A percentile compares a stretch with the other conserved stretches of the same genome.
Conservation (phyloP, 2,888 invertebrate genomes). For the Drosophila siamana region DNA sequence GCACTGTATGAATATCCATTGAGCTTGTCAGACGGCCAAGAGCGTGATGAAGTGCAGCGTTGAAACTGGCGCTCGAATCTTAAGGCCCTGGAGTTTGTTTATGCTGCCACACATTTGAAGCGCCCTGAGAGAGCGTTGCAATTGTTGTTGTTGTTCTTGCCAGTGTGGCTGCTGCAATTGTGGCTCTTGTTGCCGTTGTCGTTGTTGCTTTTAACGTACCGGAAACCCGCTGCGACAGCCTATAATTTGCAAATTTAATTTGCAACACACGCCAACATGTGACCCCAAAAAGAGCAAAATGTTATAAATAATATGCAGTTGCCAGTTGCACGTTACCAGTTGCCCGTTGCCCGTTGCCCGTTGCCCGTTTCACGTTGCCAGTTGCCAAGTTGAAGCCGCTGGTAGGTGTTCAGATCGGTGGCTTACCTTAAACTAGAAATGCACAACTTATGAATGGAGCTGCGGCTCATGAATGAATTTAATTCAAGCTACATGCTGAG, state of each 20-base stretch:
- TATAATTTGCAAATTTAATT: conserved; percentile 82
- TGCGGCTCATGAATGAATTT: conserved; percentile 70
- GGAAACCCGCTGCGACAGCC: conserved; percentile 80
- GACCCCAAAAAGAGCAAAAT: conserved; percentile 78
- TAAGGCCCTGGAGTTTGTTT: conserved; percentile 60
- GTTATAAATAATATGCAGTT: conserved; percentile 76
- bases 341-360: conserved; percentile 18
- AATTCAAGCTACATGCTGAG: conserved; percentile 34
- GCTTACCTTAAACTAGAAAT: conserved; percentile 82
- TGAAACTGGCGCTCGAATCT: conserved; percentile 45
- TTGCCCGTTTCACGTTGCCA: background rate
- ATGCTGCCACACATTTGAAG: conserved; percentile 67
- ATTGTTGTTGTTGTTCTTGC: background rate
- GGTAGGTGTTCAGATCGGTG: conserved; percentile 68
- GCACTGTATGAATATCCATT: conserved; percentile 69
- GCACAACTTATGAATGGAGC: conserved; percentile 65
- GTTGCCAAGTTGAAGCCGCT: conserved; percentile 28
- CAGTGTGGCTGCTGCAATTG: too few species aligned
- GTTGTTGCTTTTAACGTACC: conserved; percentile 50
- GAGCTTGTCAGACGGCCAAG: conserved; percentile 65
- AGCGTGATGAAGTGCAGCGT: conserved; percentile 71
- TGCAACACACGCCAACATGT: conserved; percentile 82
- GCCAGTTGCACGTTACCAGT: conserved; percentile 39
- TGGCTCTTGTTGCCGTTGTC: background rate
- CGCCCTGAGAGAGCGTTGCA: conserved; percentile 30